Base-by-base conservation (phyloP, 2,888 invertebrate species). In the Liposcelis brunnea region DNA sequence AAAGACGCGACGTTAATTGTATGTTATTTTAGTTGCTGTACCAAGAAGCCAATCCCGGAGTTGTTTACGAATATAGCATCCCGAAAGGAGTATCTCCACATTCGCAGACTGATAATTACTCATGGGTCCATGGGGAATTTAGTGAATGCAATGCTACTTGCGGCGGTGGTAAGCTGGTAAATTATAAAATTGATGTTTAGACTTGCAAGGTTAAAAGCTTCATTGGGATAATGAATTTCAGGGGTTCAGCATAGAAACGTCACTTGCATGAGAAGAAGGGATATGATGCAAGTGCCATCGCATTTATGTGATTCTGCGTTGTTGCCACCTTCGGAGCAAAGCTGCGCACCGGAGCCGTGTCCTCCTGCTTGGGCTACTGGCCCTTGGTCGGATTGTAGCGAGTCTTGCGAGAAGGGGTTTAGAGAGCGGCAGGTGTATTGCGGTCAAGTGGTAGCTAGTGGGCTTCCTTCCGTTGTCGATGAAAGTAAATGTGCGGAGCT, bases 51-150 rank as follows among this genome's bases (percentile, higher is more conserved):
- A 87, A 87, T 57, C 82, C 86, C 1, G 90, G 87, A 6, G 76
- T 94, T 6, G 67, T 76, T 48, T 94, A 90, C 62, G 86, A 91
- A 58, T 94, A 91, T 68, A 90, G 89, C 56, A 71, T 91, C 31
- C 90, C 90, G 0, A 74, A 76, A 43, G 73, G 74, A 19, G 64
- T 78, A 15, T 72, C 75, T 1, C 73, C 74, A 1, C 73, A 70
- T 21, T 66, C 70, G 2, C 74, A 78, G 53, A 71, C 73, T 1
- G 79, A 83, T 56, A 75, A 75, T 35, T 94, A 90, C 64, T 74
- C 77, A 38, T 97, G 95, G 94, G 72, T 76, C 33, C 73, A 73
- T 52, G 79, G 76, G 36, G 72, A 77, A 50, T 94, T 81, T 62
- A 75, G 77, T 0, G 71, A 75, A 0, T 97, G 95, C 66, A 81